Evolutionary conservation across 2,888 invertebrate genomes (phyloP).

Genomic region (Ichneumoninae sp.): DNA sequence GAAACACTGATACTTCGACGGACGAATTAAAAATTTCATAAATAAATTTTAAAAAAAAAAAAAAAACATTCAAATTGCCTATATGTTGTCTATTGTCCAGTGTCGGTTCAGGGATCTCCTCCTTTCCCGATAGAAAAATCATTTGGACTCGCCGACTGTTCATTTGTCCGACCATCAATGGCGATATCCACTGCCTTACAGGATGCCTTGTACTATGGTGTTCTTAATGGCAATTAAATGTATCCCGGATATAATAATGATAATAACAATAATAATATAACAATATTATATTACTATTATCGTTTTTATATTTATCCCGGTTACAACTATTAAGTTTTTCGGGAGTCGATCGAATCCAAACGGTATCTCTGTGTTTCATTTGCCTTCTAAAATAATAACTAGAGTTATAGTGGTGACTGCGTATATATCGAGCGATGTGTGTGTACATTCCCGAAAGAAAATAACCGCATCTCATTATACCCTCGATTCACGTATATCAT

Average conservation of each 20-base stretch:
- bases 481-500: slow-evolving; percentile 52
- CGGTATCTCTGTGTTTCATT: slow-evolving; percentile 9
- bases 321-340: neutral
- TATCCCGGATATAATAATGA: neutral
- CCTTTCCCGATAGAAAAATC: slow-evolving; percentile 31
- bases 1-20: neutral
- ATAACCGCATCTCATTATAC: slow-evolving; percentile 56
- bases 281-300: neutral
- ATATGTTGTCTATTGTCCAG: slow-evolving; percentile 21
- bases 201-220: neutral
- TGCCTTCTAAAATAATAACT: slow-evolving; percentile 21
- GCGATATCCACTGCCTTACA: neutral
- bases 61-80: slow-evolving; percentile 1
- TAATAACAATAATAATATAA: neutral
- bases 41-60: slow-evolving; percentile 5
- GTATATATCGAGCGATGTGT: slow-evolving; percentile 56
- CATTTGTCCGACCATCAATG: neutral
- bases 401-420: slow-evolving; percentile 42
- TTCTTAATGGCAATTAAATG: neutral
- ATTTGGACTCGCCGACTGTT: slow-evolving; percentile 20
- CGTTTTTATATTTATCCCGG: neutral
- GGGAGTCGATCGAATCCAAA: slow-evolving; percentile 5
- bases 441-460: slow-evolving; percentile 58
- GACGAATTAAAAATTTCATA: slow-evolving; percentile 17
- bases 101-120: slow-evolving; percentile 36